Conservation (phyloP, 1,140 invertebrate species). For the Lycorma delicatula region DNA sequence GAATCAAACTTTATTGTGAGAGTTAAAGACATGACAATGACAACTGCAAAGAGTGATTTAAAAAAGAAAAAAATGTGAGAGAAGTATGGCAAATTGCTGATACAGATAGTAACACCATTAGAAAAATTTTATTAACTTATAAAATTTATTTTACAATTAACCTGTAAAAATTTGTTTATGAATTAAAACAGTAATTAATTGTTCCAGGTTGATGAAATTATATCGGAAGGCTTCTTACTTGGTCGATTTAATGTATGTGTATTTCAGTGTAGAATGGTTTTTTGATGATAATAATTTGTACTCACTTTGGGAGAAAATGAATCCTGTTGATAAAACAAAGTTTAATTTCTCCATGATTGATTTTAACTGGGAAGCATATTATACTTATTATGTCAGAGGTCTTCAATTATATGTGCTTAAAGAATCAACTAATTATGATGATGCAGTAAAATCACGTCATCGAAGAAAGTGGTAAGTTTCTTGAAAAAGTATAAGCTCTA, state of each 20-base stretch:
- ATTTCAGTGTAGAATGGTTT: neutral
- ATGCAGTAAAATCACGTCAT: neutral
- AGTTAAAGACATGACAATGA: no score
- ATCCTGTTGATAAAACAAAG: neutral
- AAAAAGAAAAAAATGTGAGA: no score
- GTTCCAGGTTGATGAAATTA: neutral
- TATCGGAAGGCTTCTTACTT: neutral
- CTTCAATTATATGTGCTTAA: neutral
- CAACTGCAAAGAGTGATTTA: no score
- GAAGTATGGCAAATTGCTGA: no score
- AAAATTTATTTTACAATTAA: no score
- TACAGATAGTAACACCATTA: no score
- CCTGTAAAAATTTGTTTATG: no score
- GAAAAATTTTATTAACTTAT: no score
- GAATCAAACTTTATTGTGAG: no score
- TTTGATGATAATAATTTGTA: neutral
- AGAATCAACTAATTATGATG: neutral
- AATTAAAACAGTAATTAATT: no score
- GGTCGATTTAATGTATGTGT: neutral
- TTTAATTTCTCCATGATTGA: neutral
- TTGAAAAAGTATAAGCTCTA: no score
- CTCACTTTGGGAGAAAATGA: neutral
- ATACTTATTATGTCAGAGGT: neutral
- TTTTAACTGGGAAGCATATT: neutral
- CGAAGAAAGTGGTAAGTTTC: constrained; percentile 7